Base-by-base conservation (phyloP, 2,113 vertebrate species). In the Myanophis thanlyinensis region DNA sequence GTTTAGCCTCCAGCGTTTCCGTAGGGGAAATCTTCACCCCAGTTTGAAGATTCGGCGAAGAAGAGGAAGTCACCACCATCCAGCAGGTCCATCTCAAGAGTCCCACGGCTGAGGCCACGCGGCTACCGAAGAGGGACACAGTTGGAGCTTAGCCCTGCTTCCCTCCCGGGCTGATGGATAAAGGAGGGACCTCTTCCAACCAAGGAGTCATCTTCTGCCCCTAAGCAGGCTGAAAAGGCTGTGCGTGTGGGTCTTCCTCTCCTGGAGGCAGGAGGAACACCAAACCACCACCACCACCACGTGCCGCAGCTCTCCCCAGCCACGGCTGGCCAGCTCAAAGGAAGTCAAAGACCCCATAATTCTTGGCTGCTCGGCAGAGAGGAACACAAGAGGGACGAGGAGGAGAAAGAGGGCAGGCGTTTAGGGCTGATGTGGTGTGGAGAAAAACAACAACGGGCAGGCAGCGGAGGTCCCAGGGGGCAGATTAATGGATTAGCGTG, bases 311-410 rank as follows among this genome's bases (percentile, higher is more conserved):
- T 95, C 95, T 97, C 97, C 96, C 96, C 96, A 94, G 12, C 97
- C 97, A 95, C 0, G 7, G 94, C 96, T 92, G 92, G 97, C 95
- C 97, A 96, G 96, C 95, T 98, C 98, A 98, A 96, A 98, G 98
- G 98, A 98, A 98, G 97, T 98, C 98, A 98, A 98, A 98, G 94
- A 98, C 97, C 98, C 98, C 97, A 97, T 97, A 98, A 98, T 97
- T 98, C 98, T 98, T 98, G 97, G 98, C 98, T 98, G 97, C 97
- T 98, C 97, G 97, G 98, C 87, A 97, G 96, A 95, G 85, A 97
- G 96, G 97, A 96, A 98, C 96, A 98, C 96, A 98, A 96, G 96
- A 96, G 96, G 88, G 88, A 96, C 18, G 94, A 52, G 96, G 96
- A 97, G 97, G 98, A 98, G 92, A 95, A 97, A 98, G 96, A 97